Conservation (phyloP, 2,888 invertebrate species). For the Eupithecia pulchellata region DNA sequence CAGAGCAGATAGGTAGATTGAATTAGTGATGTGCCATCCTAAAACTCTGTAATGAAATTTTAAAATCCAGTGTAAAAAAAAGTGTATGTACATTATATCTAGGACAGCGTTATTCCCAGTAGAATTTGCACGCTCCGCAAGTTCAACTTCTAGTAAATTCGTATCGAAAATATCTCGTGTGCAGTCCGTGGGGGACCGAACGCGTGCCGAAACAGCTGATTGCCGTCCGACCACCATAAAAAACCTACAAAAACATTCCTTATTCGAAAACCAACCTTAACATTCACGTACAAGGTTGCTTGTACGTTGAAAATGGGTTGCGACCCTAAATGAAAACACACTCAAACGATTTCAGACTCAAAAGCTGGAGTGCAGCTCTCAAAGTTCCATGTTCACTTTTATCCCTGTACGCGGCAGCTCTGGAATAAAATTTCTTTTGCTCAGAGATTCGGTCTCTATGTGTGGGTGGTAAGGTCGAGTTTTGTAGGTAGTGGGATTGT, state of each 20-base stretch:
- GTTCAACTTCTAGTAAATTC: constrained; percentile 39
- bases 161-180: constrained; percentile 42
- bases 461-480: constrained; percentile 46
- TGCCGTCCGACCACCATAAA: constrained; percentile 79
- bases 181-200: constrained; percentile 61
- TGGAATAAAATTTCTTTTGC: constrained; percentile 58
- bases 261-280: constrained; percentile 52
- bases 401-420: constrained; percentile 65
- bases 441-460: constrained; percentile 52
- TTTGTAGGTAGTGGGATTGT: constrained; percentile 49
- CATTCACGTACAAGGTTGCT: constrained; percentile 43
- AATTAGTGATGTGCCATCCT: not conserved
- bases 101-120: constrained; percentile 28
- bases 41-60: not conserved
- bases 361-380: constrained; percentile 49
- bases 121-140: constrained; percentile 33
- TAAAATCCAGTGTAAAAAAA: not conserved
- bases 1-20: not conserved
- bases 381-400: constrained; percentile 59
- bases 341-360: constrained; percentile 63
- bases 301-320: constrained; percentile 47
- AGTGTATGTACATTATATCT: constrained; percentile 3
- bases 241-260: constrained; percentile 60
- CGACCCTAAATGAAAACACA: constrained; percentile 66
- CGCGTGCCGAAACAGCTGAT: constrained; percentile 84